Conservation (phyloP, 2,113 vertebrate species). For the Chaetorhynchus papuensis region DNA sequence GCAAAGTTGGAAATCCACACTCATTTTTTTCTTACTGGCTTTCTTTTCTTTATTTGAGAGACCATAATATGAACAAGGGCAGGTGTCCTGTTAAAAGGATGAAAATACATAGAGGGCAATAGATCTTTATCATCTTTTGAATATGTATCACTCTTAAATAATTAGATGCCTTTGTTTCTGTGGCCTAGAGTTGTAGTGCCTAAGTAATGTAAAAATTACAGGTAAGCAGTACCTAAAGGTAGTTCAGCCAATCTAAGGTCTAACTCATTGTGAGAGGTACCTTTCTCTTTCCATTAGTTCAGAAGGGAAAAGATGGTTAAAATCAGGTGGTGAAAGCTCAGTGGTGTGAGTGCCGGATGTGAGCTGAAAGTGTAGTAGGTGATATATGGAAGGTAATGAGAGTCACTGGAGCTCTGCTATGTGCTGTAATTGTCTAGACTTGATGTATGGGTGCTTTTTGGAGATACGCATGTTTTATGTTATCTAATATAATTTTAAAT, state of each 20-base stretch:
- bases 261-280: neutral
- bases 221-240: neutral
- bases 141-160: neutral
- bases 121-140: neutral
- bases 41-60: neutral
- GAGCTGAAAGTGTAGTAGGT: neutral
- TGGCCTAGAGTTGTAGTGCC: neutral
- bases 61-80: neutral
- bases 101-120: neutral
- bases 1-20: neutral
- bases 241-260: neutral
- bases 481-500: neutral
- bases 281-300: neutral
- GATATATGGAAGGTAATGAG: neutral
- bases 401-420: neutral
- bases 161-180: neutral
- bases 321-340: neutral
- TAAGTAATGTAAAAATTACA: neutral
- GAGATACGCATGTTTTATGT: neutral
- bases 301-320: neutral
- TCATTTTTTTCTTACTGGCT: neutral
- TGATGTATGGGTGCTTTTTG: neutral
- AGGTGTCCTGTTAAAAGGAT: neutral
- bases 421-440: neutral
- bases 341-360: neutral